These are phyloP conservation scores for Crotalus helleri DNA, from an alignment of 2,113 vertebrate genomes.

Conservation along the genomic window DNA sequence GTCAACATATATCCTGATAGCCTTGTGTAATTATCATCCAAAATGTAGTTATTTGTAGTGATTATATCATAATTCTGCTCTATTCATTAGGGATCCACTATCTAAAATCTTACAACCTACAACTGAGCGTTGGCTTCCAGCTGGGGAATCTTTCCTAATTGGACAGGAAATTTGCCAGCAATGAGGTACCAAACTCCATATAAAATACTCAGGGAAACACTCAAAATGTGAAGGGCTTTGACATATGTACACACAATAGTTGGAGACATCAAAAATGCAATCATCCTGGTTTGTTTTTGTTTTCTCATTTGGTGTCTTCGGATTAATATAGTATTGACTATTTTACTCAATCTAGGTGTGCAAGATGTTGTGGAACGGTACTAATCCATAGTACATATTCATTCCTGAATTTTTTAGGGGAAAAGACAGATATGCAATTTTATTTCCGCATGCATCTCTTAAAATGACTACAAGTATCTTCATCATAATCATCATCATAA, in stretches of 20 bases:
- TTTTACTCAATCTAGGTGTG: background rate
- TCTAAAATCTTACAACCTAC: slow-evolving; percentile 30
- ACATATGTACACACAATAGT: background rate
- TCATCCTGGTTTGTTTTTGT: background rate
- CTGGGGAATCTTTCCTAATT: slow-evolving; percentile 40
- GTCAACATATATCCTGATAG: slow-evolving; percentile 2
- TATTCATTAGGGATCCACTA: slow-evolving; percentile 2
- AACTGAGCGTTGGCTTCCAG: slow-evolving; percentile 24
- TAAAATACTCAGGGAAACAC: background rate
- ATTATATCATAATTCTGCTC: slow-evolving; percentile 5
- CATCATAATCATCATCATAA: too few species aligned
- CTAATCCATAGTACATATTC: background rate
- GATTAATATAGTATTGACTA: background rate
- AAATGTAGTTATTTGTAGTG: background rate
- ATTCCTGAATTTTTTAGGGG: background rate
- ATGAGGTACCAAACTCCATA: slow-evolving; percentile 1
- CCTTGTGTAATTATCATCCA: background rate
- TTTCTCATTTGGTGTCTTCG: background rate
- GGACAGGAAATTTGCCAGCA: slow-evolving; percentile 38
- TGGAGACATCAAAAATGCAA: slow-evolving; percentile 1
- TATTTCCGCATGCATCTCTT: background rate
- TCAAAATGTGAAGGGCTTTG: background rate
- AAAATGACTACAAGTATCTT: background rate
- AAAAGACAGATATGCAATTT: background rate
- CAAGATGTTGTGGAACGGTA: background rate